These are phyloP conservation scores for Tenthredo amoena DNA, from an alignment of 2,888 invertebrate species.

Conservation along the genomic window DNA sequence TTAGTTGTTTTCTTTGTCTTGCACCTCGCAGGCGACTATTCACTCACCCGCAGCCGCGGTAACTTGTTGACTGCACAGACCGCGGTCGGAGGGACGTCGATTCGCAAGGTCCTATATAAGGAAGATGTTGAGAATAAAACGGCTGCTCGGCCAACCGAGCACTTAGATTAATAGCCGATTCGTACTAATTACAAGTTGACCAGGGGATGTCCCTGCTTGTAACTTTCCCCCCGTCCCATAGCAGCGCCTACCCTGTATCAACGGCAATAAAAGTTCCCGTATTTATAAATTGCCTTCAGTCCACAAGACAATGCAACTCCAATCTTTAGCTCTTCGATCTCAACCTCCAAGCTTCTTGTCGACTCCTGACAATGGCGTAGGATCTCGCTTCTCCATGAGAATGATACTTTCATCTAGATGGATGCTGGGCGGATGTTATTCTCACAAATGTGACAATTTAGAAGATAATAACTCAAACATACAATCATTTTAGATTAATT, in stretches of 20 bases:
- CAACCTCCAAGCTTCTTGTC: constrained; percentile 52
- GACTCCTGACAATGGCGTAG: constrained; percentile 52
- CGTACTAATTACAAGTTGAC: constrained; percentile 70
- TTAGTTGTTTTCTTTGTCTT: constrained; percentile 51
- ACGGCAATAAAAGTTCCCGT: constrained; percentile 51
- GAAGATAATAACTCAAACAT: background rate
- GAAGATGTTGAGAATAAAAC: constrained; percentile 65
- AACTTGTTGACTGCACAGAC: constrained; percentile 59
- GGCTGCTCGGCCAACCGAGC: constrained; percentile 61
- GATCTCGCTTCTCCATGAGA: background rate
- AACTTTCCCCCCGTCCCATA: constrained; percentile 14
- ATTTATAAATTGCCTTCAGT: constrained; percentile 54
- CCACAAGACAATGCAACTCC: constrained; percentile 53
- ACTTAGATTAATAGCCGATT: constrained; percentile 72
- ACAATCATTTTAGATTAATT: background rate
- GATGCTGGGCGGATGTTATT: background rate
- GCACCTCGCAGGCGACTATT: constrained; percentile 55
- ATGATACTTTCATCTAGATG: background rate
- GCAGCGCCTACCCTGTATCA: constrained; percentile 13
- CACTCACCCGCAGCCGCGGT: constrained; percentile 54
- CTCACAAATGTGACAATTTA: background rate
- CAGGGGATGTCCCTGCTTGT: constrained; percentile 56
- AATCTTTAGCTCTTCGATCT: constrained; percentile 51
- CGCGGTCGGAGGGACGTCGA: constrained; percentile 52
- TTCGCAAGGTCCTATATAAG: constrained; percentile 65